Conservation (phyloP, 2,113 vertebrate species). For the Sapayoa aenigma region DNA sequence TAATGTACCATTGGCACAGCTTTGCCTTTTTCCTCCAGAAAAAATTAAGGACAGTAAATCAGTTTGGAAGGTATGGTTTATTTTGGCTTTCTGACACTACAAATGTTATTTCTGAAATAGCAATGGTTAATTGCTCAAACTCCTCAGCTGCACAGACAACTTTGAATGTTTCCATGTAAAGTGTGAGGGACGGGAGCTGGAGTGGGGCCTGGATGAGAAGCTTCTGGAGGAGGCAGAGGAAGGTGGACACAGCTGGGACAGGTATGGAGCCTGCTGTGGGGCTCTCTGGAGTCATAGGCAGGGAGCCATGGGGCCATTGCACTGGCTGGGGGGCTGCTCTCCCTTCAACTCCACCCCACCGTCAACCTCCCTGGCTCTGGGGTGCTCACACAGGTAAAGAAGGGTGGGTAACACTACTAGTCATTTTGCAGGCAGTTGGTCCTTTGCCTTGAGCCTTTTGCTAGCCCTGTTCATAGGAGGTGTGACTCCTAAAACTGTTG, state of each 20-base stretch:
- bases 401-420: neutral
- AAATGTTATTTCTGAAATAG: conserved; percentile 52
- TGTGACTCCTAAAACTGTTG: neutral
- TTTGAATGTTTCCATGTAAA: neutral
- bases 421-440: neutral
- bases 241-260: neutral
- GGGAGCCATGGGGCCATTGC: neutral
- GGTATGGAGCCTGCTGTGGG: neutral
- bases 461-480: neutral
- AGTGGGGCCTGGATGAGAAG: rapidly evolving
- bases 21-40: neutral
- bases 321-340: rapidly evolving
- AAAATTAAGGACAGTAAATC: conserved; percentile 36
- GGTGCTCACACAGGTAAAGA: neutral
- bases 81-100: conserved; percentile 1
- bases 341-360: neutral
- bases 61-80: conserved; percentile 32
- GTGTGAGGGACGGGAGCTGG: neutral
- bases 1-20: neutral
- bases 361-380: neutral
- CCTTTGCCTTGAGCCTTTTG: neutral
- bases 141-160: neutral
- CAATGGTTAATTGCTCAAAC: conserved; percentile 3
- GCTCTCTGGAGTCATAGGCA: neutral
- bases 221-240: neutral